phyloP scores from a whole-genome alignment of 2,113 vertebrate genomes.

The Hystrix cristata region DNA sequence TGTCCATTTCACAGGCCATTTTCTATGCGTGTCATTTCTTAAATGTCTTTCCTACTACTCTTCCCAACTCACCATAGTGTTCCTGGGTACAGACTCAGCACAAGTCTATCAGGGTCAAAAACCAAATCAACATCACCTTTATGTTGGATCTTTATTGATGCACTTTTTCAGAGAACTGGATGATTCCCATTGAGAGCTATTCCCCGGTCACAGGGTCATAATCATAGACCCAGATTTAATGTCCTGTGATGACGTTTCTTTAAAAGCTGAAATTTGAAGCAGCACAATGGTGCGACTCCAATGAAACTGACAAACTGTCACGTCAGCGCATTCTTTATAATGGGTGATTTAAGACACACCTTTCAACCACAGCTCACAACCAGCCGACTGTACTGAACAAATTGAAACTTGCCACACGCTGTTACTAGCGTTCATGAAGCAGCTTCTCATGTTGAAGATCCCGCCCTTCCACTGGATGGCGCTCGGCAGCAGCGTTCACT shows the following conservation, averaged over 20 bases:
- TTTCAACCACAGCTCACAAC: background rate
- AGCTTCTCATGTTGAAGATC: background rate
- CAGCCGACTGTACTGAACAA: background rate
- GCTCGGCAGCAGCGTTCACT: background rate
- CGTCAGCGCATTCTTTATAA: background rate
- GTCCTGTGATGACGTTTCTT: background rate
- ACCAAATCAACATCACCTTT: background rate
- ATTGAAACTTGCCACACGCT: background rate
- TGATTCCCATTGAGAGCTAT: background rate
- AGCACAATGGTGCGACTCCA: background rate
- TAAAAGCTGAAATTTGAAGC: background rate
- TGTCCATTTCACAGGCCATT: background rate
- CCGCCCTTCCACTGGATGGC: background rate
- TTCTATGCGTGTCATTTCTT: background rate
- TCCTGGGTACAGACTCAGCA: background rate
- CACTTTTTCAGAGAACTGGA: background rate
- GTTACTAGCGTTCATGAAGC: background rate
- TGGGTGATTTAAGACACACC: background rate
- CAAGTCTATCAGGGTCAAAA: background rate
- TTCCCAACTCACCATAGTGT: background rate
- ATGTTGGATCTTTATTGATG: background rate
- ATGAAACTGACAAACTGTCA: background rate
- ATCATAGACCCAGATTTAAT: background rate
- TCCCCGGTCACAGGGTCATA: background rate
- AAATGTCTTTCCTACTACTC: background rate